These are phyloP conservation scores for Thecophora atra DNA, from an alignment of 2,888 invertebrate species.

Conservation along the genomic window DNA sequence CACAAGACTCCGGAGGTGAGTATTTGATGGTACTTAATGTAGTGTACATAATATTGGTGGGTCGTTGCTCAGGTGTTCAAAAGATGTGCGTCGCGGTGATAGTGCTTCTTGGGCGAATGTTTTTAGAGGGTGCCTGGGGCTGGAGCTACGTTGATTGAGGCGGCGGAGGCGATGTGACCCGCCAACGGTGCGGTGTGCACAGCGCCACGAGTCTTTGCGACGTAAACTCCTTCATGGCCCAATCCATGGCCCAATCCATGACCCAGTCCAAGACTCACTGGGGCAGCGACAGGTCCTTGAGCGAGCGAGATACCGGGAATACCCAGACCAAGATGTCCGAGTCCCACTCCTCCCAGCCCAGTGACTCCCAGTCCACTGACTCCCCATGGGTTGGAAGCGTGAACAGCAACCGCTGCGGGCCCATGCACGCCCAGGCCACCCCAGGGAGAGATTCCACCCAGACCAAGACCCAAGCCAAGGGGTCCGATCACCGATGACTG, in stretches of 20 bases:
- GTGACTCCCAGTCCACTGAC: constrained; percentile 51
- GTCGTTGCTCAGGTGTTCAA: constrained; percentile 18
- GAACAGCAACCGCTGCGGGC: constrained; percentile 50
- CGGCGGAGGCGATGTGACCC: constrained; percentile 60
- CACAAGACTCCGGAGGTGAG: constrained; percentile 17
- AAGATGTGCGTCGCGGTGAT: constrained; percentile 44
- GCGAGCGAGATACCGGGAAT: constrained; percentile 55
- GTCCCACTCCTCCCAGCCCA: constrained; percentile 57
- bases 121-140: constrained; percentile 65
- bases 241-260: constrained; percentile 33
- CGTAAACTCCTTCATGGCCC: constrained; percentile 48
- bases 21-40: constrained; percentile 13
- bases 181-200: constrained; percentile 67
- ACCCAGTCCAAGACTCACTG: constrained; percentile 66
- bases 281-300: constrained; percentile 67
- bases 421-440: constrained; percentile 45
- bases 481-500: constrained; percentile 54
- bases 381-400: constrained; percentile 48
- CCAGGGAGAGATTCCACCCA: constrained; percentile 45
- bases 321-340: constrained; percentile 34
- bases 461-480: constrained; percentile 5
- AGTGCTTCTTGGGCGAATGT: constrained; percentile 45
- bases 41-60: constrained; percentile 29
- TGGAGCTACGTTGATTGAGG: constrained; percentile 65
- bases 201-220: constrained; percentile 67